These are phyloP conservation scores for Anastrepha obliqua DNA, from an alignment of 1,140 invertebrate genomes.

Conservation along the genomic window DNA sequence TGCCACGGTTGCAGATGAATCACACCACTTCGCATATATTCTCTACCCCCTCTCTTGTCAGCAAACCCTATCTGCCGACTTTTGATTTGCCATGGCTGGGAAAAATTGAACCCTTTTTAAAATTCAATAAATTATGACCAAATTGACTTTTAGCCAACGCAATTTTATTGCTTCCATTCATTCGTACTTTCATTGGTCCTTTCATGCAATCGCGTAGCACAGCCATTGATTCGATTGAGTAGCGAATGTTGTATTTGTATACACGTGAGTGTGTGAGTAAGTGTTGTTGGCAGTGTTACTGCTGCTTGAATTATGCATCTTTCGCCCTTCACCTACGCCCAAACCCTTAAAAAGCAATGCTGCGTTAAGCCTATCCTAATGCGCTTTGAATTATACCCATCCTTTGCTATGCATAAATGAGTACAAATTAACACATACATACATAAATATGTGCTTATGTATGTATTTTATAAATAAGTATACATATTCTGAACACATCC, in stretches of 20 bases:
- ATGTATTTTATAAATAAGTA: background rate
- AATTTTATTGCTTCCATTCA: constrained; percentile 55
- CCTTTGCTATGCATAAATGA: background rate
- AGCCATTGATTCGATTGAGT: background rate
- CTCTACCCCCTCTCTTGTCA: background rate
- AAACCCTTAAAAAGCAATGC: background rate
- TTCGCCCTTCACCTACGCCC: background rate
- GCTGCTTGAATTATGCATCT: too few species aligned
- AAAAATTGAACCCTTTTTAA: constrained; percentile 58
- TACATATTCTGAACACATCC: background rate
- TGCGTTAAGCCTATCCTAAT: background rate
- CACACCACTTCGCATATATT: constrained; percentile 9
- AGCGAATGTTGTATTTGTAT: background rate
- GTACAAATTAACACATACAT: background rate
- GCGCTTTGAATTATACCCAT: constrained; percentile 7
- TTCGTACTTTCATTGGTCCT: background rate
- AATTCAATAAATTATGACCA: constrained; percentile 60
- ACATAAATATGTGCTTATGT: background rate
- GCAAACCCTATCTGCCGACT: background rate
- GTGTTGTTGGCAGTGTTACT: background rate
- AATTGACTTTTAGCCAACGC: constrained; percentile 58
- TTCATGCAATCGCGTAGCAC: background rate
- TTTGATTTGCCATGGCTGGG: constrained; percentile 43
- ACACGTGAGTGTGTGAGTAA: background rate
- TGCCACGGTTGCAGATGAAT: background rate